phyloP scores from a whole-genome alignment of 2,888 invertebrate genomes.

The Unio pictorum region DNA sequence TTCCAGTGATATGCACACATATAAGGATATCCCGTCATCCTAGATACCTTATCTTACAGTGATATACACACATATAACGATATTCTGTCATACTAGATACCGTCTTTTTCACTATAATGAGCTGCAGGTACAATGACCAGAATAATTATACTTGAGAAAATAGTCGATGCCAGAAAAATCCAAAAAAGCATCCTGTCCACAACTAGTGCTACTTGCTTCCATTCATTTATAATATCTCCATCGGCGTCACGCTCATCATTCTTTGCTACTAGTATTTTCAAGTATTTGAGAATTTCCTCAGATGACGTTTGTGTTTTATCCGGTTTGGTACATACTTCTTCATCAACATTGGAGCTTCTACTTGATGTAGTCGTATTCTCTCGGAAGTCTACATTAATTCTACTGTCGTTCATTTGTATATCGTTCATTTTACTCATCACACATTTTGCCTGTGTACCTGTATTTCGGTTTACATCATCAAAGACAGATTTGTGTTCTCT shows the following conservation, averaged over 20 bases:
- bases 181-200: constrained; percentile 66
- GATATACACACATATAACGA: no score
- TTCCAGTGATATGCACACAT: no score
- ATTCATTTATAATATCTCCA: constrained; percentile 61
- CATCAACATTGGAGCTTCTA: constrained; percentile 30
- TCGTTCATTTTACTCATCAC: constrained; percentile 14
- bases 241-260: constrained; percentile 60
- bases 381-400: constrained; percentile 31
- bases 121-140: constrained; percentile 60
- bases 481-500: no score
- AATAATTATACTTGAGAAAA: constrained; percentile 55
- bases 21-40: no score
- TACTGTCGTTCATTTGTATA: constrained; percentile 12
- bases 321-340: constrained; percentile 4
- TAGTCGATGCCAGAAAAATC: constrained; percentile 59
- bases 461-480: no score
- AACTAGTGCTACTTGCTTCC: constrained; percentile 67
- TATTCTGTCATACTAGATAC: constrained; percentile 10
- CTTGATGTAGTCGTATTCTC: constrained; percentile 36
- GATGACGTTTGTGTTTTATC: constrained; percentile 29
- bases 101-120: constrained; percentile 30
- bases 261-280: constrained; percentile 61
- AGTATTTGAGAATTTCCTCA: constrained; percentile 60
- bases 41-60: no score
- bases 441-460: not conserved